Percentiles rank a stretch among this genome's conserved stretches.
phyloP scores from a whole-genome alignment of 2,888 invertebrate species.

The Asteroscopus sphinx region DNA sequence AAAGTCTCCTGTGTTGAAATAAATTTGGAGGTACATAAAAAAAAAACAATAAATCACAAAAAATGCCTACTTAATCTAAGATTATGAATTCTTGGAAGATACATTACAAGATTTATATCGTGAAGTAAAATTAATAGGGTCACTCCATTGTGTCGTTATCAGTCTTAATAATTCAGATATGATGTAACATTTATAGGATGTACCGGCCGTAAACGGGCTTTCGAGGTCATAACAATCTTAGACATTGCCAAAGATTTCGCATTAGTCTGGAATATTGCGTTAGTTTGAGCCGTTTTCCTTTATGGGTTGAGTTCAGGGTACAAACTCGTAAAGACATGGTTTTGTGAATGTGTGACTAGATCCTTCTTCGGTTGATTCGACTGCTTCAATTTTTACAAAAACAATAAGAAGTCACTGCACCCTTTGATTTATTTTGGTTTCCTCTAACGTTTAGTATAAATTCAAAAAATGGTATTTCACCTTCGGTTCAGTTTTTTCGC shows the following conservation, averaged over 20 bases:
- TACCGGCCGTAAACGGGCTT: conserved; percentile 28
- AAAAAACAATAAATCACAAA: conserved; percentile 4
- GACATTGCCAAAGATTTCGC: conserved; percentile 13
- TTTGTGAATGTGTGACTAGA: background rate
- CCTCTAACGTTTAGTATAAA: too few relatives aligned
- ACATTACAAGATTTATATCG: conserved; percentile 38
- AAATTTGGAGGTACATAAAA: background rate
- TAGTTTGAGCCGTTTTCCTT: conserved; percentile 4
- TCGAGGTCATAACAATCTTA: conserved; percentile 15
- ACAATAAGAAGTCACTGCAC: too few relatives aligned
- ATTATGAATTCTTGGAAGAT: conserved; percentile 17
- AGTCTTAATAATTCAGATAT: conserved; percentile 37
- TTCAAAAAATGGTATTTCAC: too few relatives aligned
- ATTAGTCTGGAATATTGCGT: conserved; percentile 13
- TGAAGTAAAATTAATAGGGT: conserved; percentile 42
- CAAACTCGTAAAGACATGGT: too few relatives aligned
- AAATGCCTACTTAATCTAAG: conserved; percentile 2
- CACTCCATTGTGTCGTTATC: conserved; percentile 38
- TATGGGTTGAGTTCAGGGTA: background rate
- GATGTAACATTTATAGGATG: conserved; percentile 36
- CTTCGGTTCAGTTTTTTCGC: too few relatives aligned
- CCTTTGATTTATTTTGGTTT: too few relatives aligned
- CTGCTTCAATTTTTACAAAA: too few relatives aligned
- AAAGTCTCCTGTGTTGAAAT: too few relatives aligned
- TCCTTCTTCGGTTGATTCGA: too few relatives aligned